Evolutionary conservation across 2,797 vertebrate genomes (phyloP), one percentile per base, ranked within the genome.

Genomic region (Hemitrygon akajei): DNA sequence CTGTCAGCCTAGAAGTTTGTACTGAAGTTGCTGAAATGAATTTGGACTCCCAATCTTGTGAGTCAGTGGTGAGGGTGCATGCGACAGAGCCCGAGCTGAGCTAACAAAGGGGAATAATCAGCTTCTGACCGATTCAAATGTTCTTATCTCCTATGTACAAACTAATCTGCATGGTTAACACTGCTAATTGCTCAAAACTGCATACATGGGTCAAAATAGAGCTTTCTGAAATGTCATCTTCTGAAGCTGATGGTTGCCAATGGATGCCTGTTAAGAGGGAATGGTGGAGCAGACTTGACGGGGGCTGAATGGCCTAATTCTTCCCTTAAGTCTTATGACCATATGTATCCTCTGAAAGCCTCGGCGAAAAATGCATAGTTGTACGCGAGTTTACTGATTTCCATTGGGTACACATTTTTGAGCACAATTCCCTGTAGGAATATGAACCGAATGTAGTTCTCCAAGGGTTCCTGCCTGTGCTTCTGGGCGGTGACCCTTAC

Each of bases 141-240:
- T 56, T 58, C 81, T 58, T 12, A 25, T 56, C 14, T 84, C 22
- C 22, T 58, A 56, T 47, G 40, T 27, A 12, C 3, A 25, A 86
- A 60, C 3, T 86, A 12, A 86, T 14, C 27, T 60, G 82, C 30
- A 60, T 60, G 56, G 58, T n/a, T 2, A 27, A 86, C n/a, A 18
- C n/a, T 60, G 16, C 1, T n/a, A 16, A 86, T 27, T 14, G 18
- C 56, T 47, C 22, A 86, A 60, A n/a, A 60, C 80, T 82, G 18
- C 27, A 14, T 14, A 14, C 4, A 14, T n/a, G 58, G 56, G 27
- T 63, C 60, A 27, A n/a, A 63, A 86, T 2, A 4, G 47, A 86
- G 82, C 82, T n/a, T 86, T 60, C 80, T 60, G 82, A 63, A 86
- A 5, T 86, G 73, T 76, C 40, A 20, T n/a, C 82, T 86, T 82